phyloP scores from a whole-genome alignment of 2,113 vertebrate genomes.

The Reinhardtius hippoglossoides region DNA sequence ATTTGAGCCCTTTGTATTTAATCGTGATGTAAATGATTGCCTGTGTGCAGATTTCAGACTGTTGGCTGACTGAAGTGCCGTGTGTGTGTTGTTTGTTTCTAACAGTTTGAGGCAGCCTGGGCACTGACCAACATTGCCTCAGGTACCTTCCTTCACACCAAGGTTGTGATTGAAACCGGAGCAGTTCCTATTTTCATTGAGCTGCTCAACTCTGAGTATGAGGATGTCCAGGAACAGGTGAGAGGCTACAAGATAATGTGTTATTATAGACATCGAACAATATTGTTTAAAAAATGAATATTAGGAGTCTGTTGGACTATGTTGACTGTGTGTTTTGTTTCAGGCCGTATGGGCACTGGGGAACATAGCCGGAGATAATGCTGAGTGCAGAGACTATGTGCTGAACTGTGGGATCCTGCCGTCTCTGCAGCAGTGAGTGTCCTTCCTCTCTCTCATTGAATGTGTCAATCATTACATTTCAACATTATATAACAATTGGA shows the following conservation, averaged over 20 bases:
- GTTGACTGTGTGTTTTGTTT: constrained; percentile 41
- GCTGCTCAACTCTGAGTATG: constrained; percentile 91
- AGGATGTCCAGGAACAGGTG: constrained; percentile 96
- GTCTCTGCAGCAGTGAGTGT: constrained; percentile 91
- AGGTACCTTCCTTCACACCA: constrained; percentile 93
- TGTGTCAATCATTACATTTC: neutral
- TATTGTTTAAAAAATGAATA: neutral
- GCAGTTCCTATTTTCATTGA: constrained; percentile 95
- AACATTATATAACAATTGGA: neutral
- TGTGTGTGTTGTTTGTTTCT: constrained; percentile 10
- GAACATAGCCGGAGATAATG: constrained; percentile 94
- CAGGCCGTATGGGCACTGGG: constrained; percentile 96
- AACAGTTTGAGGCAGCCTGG: constrained; percentile 92
- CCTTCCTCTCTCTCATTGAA: neutral
- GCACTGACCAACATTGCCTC: constrained; percentile 95
- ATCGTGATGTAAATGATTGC: neutral
- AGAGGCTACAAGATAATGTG: neutral
- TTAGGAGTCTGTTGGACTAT: neutral
- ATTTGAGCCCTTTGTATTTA: neutral
- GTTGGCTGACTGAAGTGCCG: too few relatives aligned
- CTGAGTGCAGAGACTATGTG: constrained; percentile 95
- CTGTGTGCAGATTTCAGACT: neutral
- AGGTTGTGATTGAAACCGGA: constrained; percentile 94
- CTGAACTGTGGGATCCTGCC: constrained; percentile 92
- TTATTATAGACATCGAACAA: neutral